phyloP scores from a whole-genome alignment of 2,113 vertebrate species.

The Muntiacus reevesi region DNA sequence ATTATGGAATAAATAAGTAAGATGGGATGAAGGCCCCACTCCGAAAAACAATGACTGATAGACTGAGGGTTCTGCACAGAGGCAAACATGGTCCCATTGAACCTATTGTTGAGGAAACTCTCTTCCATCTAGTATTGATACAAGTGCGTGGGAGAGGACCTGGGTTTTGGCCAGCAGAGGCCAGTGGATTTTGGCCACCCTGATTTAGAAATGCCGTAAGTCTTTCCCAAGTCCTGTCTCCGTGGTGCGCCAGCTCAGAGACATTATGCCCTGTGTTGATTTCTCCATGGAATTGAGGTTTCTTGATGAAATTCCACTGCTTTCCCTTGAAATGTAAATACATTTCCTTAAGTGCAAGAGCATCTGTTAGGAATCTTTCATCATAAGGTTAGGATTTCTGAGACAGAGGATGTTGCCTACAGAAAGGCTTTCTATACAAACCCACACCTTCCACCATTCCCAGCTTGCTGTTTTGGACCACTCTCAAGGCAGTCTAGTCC shows the following conservation, averaged over 20 bases:
- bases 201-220: not conserved
- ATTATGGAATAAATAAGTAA: not conserved
- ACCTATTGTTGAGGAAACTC: not conserved
- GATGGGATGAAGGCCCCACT: not conserved
- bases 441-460: not conserved
- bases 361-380: not conserved
- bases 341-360: not conserved
- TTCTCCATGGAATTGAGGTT: not conserved
- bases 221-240: not conserved
- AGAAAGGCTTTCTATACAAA: not conserved
- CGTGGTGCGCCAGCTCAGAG: not conserved
- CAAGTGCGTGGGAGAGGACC: not conserved
- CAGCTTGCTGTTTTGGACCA: not conserved
- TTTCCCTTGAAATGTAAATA: not conserved
- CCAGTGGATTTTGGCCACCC: not conserved
- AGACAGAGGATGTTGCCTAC: not conserved
- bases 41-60: not conserved
- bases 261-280: not conserved
- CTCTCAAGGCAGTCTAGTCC: not conserved
- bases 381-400: not conserved
- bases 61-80: not conserved
- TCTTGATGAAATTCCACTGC: not conserved
- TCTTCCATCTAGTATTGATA: not conserved
- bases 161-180: not conserved
- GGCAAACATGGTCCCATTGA: fast-evolving